Evolutionary conservation across 2,888 invertebrate species (phyloP), one percentile per base, ranked within the genome.

Genomic region (Phalangium opilio): DNA sequence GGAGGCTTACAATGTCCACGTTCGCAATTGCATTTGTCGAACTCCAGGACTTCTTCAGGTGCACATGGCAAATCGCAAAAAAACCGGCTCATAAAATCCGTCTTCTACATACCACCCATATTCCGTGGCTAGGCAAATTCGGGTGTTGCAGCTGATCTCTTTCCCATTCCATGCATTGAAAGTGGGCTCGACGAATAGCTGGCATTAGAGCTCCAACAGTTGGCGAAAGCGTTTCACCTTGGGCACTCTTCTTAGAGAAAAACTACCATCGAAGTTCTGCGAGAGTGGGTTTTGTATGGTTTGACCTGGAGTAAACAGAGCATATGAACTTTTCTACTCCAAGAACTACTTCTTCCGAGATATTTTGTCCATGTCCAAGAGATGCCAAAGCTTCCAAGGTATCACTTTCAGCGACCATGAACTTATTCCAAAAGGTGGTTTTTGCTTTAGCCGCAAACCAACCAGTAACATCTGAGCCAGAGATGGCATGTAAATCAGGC

Each of bases 51-150:
- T 15, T 38, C 14, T 15, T 14, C 14, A 38, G 38, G 14, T 7
- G 38, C 38, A 11, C 15, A 17, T 38, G 38, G 38, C 14, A 15
- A 15, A 17, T 14, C 17, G 38, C 38, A 38, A 14, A 38, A n/a
- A 7, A 3, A 38, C 17, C 11, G 38, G 38, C 15, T 15, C 38
- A 38, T 17, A 38, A 7, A 4, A 3, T 15, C 17, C 17, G 17
- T 38, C 11, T 17, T 38, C 38, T 38, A 15, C 4, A 38, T 14
- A 7, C 38, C 38, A 38, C 14, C 38, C 38, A 38, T 15, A 38
- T 15, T 38, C 38, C 11, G 38, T 17, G 7, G 38, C 15, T 38
- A 38, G 38, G 38, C 38, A 38, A 38, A 38, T 38, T 38, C 38
- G 38, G 38, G 17, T 38, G 15, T 38, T 14, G 38, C 38, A 15